phyloP scores from a whole-genome alignment of 2,888 invertebrate species.

The Rhamnusium bicolor region DNA sequence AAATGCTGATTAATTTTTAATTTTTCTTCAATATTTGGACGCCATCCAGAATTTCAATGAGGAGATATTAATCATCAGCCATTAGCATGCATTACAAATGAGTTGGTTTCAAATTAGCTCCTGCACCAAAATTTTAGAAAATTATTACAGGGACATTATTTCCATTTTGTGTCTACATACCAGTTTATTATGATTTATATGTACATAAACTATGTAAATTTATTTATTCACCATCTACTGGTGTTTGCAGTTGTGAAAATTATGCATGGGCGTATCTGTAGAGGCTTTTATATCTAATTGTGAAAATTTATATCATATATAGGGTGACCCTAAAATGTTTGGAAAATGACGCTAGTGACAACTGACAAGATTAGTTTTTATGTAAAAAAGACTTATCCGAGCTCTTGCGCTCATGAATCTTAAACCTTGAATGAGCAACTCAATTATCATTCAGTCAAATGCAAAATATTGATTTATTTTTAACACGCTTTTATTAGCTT shows the following conservation, averaged over 20 bases:
- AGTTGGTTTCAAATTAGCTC: conserved; percentile 46
- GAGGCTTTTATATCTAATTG: too few species aligned
- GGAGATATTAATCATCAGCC: conserved; percentile 45
- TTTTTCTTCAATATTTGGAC: neutral
- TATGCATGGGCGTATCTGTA: conserved; percentile 31
- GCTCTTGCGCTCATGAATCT: too few species aligned
- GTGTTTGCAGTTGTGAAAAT: conserved; percentile 46
- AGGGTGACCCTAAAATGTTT: too few species aligned
- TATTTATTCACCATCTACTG: conserved; percentile 43
- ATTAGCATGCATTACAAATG: conserved; percentile 42
- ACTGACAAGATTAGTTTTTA: too few species aligned
- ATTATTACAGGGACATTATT: conserved; percentile 48
- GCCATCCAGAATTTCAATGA: conserved; percentile 40
- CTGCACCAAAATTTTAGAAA: conserved; percentile 46
- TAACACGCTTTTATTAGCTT: too few species aligned
- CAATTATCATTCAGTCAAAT: too few species aligned
- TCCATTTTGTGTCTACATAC: conserved; percentile 40
- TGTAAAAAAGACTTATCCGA: too few species aligned
- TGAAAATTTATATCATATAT: too few species aligned
- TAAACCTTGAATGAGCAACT: too few species aligned
- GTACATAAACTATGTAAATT: conserved; percentile 49
- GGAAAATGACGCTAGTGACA: too few species aligned
- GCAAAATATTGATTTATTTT: too few species aligned
- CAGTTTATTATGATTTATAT: conserved; percentile 51
- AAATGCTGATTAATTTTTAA: neutral